Evolutionary conservation across 2,888 invertebrate species (phyloP), one percentile per base, ranked within the genome.

Genomic region (Xestia ashworthii): DNA sequence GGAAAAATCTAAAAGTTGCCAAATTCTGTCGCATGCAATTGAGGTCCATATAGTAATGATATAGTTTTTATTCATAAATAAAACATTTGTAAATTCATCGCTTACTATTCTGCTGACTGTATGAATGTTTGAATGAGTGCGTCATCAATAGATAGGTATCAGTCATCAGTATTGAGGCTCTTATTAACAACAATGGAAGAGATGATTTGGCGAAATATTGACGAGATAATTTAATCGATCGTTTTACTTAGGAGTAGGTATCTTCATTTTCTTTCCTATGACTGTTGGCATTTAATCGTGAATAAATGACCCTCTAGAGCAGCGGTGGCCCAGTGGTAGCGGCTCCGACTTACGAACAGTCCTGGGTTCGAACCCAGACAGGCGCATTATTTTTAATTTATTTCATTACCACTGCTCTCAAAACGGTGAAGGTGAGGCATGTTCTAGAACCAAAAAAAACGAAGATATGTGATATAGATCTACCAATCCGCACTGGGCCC

Each of bases 91-190:
- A 44, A 5, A n/a, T 0, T 44, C 11, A 41, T 25, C 5, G 32
- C 9, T 46, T 32, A 8, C 38, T 58, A 44, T 66, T n/a, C 1
- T 76, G 77, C 67, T 53, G 32, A 46, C 82, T 25, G 71, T 77
- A 79, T 58, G 19, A 55, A 71, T 79, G n/a, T 70, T 55, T 55
- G 38, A 80, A 79, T 41, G 55, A 70, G 53, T 82, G 81, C 78
- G 86, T 87, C 86, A 87, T 78, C 83, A 77, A 76, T 22, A 81
- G 85, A 87, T 87, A 80, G n/a, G 2, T 78, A 88, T 87, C 87
- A 80, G 71, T 83, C 71, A 86, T 87, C 83, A 80, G 71, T 69
- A 73, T 82, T 78, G 73, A 73, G 77, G 71, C 48, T 72, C 66
- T 22, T 83, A 75, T 76, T 82, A 75, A 71, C 73, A 87, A 86